Base-by-base conservation (phyloP, 2,113 vertebrate species). In the Dasypus novemcinctus region DNA sequence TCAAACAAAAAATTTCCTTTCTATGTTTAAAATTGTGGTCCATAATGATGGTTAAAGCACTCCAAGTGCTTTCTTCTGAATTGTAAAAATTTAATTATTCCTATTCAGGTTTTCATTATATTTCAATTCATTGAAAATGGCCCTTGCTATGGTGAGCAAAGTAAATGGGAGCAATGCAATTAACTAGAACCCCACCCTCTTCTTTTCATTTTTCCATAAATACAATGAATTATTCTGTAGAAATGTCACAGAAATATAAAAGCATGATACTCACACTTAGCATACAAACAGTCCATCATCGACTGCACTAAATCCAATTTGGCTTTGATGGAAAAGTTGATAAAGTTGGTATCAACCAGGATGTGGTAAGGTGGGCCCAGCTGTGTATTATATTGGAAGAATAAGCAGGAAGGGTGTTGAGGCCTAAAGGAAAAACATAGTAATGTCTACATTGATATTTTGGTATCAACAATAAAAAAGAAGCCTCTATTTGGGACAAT, bases 261-360 rank as follows among this genome's bases (percentile, higher is more conserved):
- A 27, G 33, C 31, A 85, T n/a, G 49, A 88, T 90, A 99, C 99
- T 99, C 97, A 99, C 99, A 99, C 94, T 99, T 99, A 84, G 99
- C 99, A 94, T 99, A 99, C 18, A 99, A 98, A 91, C 99, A 99
- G 92, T 99, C 99, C 99, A 99, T 99, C 99, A 99, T 99, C 3
- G 99, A 99, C 94, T 99, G 99, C 69, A 99, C 99, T 20, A 99
- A 98, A 97, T 99, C 99, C 95, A 99, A 97, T 97, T 99, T 99
- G 93, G 99, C 99, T 98, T 99, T 99, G 97, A 99, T 99, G 88
- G 99, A 99, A 92, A 99, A 99, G 98, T 99, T 99, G 98, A 99
- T 99, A 98, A 99, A 99, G 96, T 99, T 99, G 63, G 99, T 99
- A 96, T 99, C 99, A 38, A 99, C 98, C 2, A 99, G 98, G 96